Evolutionary conservation across 2,113 vertebrate genomes (phyloP).

Genomic region (Tychaedon coryphoeus): DNA sequence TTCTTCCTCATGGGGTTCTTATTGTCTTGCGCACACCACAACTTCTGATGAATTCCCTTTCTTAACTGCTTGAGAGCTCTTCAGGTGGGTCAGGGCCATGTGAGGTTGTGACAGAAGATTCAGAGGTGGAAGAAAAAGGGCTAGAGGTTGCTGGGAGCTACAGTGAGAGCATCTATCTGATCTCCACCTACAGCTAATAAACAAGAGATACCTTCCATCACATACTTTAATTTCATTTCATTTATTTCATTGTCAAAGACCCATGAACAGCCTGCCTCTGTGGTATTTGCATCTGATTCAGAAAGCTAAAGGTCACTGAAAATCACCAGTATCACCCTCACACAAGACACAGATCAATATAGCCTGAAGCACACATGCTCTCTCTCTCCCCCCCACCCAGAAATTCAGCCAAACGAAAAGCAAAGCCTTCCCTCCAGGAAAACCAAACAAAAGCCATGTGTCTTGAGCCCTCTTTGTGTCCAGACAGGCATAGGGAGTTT

Average conservation of each 20-base stretch:
- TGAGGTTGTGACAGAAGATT: background rate
- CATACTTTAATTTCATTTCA: background rate
- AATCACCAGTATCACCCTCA: background rate
- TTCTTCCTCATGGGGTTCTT: background rate
- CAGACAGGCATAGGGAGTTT: conserved; percentile 54
- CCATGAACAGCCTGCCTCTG: background rate
- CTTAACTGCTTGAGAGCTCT: background rate
- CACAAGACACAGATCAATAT: background rate
- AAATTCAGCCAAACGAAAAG: conserved; percentile 52
- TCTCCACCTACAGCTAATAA: background rate
- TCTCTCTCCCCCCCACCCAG: background rate
- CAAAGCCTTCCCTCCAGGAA: conserved; percentile 56
- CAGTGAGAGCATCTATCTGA: background rate
- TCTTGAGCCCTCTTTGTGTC: conserved; percentile 50
- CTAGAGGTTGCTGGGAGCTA: background rate
- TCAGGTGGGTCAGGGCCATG: background rate
- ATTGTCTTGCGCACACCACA: background rate
- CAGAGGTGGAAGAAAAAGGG: background rate
- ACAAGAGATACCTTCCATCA: background rate
- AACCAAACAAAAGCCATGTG: conserved; percentile 58
- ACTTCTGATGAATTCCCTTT: background rate
- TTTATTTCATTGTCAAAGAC: background rate
- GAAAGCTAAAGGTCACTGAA: background rate
- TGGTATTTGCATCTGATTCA: background rate
- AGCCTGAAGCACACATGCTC: background rate